These are phyloP conservation scores for Heterocephalus glaber DNA, from an alignment of 2,113 vertebrate genomes.

Conservation along the genomic window DNA sequence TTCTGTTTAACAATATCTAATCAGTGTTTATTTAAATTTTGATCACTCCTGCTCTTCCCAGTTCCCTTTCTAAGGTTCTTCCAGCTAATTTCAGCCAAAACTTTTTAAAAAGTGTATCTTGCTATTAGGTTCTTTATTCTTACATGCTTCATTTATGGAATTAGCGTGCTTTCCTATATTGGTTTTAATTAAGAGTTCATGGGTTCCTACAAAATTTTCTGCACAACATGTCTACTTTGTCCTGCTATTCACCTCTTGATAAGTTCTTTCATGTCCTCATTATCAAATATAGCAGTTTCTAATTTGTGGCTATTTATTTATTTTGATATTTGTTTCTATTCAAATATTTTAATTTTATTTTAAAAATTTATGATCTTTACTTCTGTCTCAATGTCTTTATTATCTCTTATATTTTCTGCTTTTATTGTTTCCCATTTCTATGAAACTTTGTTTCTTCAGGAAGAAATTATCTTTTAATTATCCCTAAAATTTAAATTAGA, in stretches of 20 bases:
- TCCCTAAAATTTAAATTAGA: not conserved
- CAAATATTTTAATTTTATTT: not conserved
- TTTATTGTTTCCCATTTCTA: not conserved
- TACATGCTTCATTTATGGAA: constrained; percentile 20
- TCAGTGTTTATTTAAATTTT: not conserved
- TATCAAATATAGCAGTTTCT: not conserved
- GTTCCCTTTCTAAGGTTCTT: not conserved
- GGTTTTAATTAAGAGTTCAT: constrained; percentile 4
- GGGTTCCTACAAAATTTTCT: not conserved
- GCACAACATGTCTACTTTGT: not conserved
- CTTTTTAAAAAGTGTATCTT: not conserved
- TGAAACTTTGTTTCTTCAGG: not conserved
- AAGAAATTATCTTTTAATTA: not conserved
- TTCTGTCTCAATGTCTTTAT: not conserved
- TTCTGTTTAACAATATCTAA: not conserved
- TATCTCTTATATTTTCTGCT: not conserved
- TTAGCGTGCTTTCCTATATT: not conserved
- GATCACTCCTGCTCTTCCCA: not conserved
- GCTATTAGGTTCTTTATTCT: not conserved
- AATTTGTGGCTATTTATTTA: not conserved
- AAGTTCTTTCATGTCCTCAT: not conserved
- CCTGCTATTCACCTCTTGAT: not conserved
- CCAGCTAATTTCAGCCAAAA: not conserved
- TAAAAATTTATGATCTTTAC: not conserved
- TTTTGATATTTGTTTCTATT: not conserved